phyloP scores from a whole-genome alignment of 2,797 vertebrate species.

The Rhincodon typus region DNA sequence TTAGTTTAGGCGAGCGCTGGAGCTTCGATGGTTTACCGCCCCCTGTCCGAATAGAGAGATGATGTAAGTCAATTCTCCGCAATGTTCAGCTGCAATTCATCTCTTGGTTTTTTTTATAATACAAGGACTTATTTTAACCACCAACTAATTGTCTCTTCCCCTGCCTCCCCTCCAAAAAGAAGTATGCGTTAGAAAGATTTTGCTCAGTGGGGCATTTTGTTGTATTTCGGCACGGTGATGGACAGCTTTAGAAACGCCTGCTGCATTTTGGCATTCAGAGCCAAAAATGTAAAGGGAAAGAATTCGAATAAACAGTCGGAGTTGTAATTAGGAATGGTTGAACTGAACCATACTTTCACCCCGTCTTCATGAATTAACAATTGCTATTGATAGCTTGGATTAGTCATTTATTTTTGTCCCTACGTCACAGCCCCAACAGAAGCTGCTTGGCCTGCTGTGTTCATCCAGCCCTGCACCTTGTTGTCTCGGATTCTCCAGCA shows the following conservation, averaged over 20 bases:
- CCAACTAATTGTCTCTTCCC: not conserved
- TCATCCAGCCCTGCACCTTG: no score
- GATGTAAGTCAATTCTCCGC: not conserved
- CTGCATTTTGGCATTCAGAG: not conserved
- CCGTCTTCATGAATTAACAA: no score
- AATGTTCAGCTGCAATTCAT: not conserved
- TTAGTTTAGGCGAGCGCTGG: not conserved
- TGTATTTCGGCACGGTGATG: not conserved
- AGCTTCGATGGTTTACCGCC: not conserved
- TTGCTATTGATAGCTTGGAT: no score
- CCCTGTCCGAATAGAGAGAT: not conserved
- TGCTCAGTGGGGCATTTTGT: not conserved
- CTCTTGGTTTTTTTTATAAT: no score
- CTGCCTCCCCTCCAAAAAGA: not conserved
- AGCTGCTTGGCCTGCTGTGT: no score
- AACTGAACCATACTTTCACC: not conserved
- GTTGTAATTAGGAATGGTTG: no score
- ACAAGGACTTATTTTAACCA: not conserved
- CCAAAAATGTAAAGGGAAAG: not conserved
- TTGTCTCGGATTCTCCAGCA: no score
- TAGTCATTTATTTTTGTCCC: not conserved
- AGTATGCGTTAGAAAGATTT: not conserved
- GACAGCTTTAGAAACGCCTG: not conserved
- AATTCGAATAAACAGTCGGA: not conserved
- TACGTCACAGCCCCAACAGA: not conserved